Conservation (phyloP, 2,888 invertebrate species). For the Ditula angustiorana region DNA sequence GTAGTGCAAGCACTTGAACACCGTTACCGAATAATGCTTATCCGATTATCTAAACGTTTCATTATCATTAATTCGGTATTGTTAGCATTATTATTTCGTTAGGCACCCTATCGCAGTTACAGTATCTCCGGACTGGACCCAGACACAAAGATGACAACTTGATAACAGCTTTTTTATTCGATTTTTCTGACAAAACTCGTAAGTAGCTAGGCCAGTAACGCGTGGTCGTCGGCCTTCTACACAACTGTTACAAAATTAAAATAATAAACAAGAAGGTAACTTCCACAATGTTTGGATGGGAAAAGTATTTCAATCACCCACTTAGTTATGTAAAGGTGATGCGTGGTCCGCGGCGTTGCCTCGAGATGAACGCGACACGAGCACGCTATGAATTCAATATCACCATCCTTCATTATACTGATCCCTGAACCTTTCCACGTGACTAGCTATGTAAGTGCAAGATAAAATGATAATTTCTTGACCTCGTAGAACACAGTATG, state of each 20-base stretch:
- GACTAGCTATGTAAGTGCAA: constrained; percentile 15
- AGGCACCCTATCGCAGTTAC: too few relatives aligned
- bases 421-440: constrained; percentile 30
- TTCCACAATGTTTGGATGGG: background rate
- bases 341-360: background rate
- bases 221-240: too few relatives aligned
- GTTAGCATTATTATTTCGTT: too few relatives aligned
- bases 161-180: too few relatives aligned
- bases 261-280: background rate
- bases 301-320: background rate
- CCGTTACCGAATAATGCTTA: too few relatives aligned
- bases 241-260: background rate
- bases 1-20: too few relatives aligned
- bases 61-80: too few relatives aligned
- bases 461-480: constrained; percentile 25
- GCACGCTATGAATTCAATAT: background rate
- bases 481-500: constrained; percentile 12
- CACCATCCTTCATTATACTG: constrained; percentile 10
- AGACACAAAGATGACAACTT: too few relatives aligned
- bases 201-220: too few relatives aligned
- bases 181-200: too few relatives aligned
- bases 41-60: too few relatives aligned
- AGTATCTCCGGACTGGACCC: too few relatives aligned
- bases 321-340: background rate
- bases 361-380: background rate